These are phyloP conservation scores for Drosophila sp. DNA, from an alignment of 1,140 invertebrate species.

Conservation along the genomic window DNA sequence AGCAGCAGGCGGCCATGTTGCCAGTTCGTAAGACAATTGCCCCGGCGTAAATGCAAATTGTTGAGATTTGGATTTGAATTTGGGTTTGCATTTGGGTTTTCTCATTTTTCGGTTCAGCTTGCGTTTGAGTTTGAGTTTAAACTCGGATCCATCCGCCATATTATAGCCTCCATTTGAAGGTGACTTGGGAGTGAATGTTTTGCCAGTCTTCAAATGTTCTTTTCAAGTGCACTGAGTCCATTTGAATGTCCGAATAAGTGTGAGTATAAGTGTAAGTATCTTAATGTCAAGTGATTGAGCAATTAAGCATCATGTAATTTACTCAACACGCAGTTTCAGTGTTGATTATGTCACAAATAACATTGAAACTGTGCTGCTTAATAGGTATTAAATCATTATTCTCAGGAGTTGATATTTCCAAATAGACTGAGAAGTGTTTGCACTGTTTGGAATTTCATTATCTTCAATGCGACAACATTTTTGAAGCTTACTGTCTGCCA, in stretches of 20 bases:
- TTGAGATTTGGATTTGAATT: constrained; percentile 40
- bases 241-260: constrained; percentile 2
- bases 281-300: constrained; percentile 34
- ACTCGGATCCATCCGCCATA: constrained; percentile 1
- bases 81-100: constrained; percentile 14
- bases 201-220: background rate
- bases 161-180: constrained; percentile 20
- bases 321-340: constrained; percentile 19
- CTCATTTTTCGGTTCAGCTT: too few species aligned
- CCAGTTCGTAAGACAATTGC: constrained; percentile 77
- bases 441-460: too few species aligned
- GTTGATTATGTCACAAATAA: background rate
- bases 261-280: constrained; percentile 1
- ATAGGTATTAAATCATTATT: background rate
- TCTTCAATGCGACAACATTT: too few species aligned
- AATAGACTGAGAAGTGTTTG: too few species aligned
- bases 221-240: constrained; percentile 24
- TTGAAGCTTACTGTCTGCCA: too few species aligned
- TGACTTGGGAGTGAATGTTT: constrained; percentile 13
- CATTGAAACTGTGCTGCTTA: constrained; percentile 7
- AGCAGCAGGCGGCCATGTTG: constrained; percentile 52
- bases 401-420: too few species aligned
- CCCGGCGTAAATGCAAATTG: constrained; percentile 61
- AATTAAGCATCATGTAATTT: constrained; percentile 37
- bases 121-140: background rate